Conservation (phyloP, 92 coral and sea anemone genomes). For the Phenganax stokvisi region DNA sequence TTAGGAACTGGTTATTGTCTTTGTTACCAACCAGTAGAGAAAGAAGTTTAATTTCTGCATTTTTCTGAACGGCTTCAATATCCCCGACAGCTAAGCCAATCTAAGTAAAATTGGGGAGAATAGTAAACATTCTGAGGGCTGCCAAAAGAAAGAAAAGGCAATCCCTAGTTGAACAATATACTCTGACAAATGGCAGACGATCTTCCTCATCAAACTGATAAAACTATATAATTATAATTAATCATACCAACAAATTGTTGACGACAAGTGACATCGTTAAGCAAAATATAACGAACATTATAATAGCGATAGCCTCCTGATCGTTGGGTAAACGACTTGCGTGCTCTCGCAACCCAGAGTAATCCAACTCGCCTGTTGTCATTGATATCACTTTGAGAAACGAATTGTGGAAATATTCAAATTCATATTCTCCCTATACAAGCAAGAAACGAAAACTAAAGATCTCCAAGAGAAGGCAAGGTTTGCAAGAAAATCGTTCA, state of each 20-base stretch:
- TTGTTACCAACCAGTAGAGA: constrained; percentile 53
- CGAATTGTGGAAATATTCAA: constrained; percentile 43
- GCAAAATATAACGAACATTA: constrained; percentile 49
- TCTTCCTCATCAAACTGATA: not conserved
- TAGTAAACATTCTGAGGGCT: too few species aligned
- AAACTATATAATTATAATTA: not conserved
- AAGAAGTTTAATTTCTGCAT: constrained; percentile 74
- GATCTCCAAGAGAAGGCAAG: too few species aligned
- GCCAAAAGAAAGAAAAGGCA: too few species aligned
- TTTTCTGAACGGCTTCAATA: constrained; percentile 74
- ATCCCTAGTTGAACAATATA: too few species aligned
- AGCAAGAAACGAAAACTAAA: not conserved
- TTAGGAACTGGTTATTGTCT: too few species aligned
- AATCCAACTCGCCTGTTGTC: constrained; percentile 88
- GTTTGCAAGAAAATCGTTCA: too few species aligned
- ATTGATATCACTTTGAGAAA: constrained; percentile 66
- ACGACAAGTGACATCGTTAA: constrained; percentile 54
- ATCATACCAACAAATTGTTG: constrained; percentile 59
- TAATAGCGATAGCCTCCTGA: constrained; percentile 39
- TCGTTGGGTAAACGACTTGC: constrained; percentile 10
- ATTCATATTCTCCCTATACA: constrained; percentile 63
- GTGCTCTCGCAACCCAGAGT: constrained; percentile 39
- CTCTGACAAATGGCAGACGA: too few species aligned
- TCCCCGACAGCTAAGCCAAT: constrained; percentile 97
- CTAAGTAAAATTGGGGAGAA: constrained; percentile 32